Evolutionary conservation across 2,113 vertebrate species (phyloP).

Genomic region (Cebidichthys violaceus): DNA sequence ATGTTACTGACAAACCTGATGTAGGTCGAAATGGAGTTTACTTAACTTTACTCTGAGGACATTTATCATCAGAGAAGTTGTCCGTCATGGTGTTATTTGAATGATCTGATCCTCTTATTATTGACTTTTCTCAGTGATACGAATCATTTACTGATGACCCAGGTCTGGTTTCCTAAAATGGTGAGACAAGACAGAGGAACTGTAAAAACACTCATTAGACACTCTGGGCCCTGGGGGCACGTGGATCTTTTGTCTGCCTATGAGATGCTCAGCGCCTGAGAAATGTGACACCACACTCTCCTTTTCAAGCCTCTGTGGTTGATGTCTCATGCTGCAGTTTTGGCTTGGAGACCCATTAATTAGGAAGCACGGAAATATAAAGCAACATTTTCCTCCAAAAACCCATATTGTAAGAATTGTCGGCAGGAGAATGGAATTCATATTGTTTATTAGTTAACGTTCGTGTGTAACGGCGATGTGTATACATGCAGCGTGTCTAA

Average conservation of each 20-base stretch:
- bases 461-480: neutral
- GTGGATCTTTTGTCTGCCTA: slow-evolving; percentile 65
- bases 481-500: slow-evolving; percentile 41
- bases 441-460: slow-evolving; percentile 33
- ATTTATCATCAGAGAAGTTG: neutral
- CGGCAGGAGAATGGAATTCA: neutral
- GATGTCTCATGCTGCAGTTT: slow-evolving; percentile 67
- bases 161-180: slow-evolving; percentile 14
- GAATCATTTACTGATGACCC: slow-evolving; percentile 18
- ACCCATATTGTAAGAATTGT: slow-evolving; percentile 5
- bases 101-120: neutral
- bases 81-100: neutral
- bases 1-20: neutral
- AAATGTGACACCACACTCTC: slow-evolving; percentile 73
- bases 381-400: slow-evolving; percentile 33
- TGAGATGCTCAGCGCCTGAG: slow-evolving; percentile 64
- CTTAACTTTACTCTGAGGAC: neutral
- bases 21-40: neutral
- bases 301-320: slow-evolving; percentile 62
- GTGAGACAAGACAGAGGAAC: slow-evolving; percentile 56
- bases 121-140: neutral
- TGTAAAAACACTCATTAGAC: slow-evolving; percentile 65
- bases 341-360: slow-evolving; percentile 53
- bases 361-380: slow-evolving; percentile 33
- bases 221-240: slow-evolving; percentile 47